Percentiles rank a stretch among this genome's conserved stretches.
Conservation (phyloP, 2,888 invertebrate species). For the Villa cingulata region DNA sequence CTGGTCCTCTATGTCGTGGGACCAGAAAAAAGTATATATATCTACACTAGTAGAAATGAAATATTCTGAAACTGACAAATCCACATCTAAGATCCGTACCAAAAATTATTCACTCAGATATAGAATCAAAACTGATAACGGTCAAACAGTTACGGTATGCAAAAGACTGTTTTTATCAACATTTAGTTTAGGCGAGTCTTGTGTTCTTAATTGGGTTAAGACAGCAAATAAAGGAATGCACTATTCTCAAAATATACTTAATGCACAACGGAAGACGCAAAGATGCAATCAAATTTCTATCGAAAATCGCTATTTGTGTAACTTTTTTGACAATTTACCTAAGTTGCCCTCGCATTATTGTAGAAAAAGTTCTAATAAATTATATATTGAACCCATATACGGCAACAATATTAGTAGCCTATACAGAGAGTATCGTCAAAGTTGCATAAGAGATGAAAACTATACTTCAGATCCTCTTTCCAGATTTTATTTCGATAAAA, state of each 20-base stretch:
- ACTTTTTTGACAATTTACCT: conserved; percentile 1
- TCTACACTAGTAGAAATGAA: no score
- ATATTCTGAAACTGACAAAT: no score
- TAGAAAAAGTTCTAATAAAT: neutral
- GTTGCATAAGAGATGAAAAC: no score
- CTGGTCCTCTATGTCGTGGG: no score
- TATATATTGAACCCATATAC: conserved; percentile 1
- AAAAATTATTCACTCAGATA: conserved; percentile 5
- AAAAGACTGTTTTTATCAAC: conserved; percentile 7
- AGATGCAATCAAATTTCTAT: no score
- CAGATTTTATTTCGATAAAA: no score
- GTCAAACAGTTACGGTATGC: conserved; percentile 1
- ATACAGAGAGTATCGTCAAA: no score
- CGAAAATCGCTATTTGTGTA: neutral
- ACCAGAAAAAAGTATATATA: no score
- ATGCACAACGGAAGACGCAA: no score
- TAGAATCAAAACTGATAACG: conserved; percentile 5
- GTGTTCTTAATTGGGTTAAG: conserved; percentile 6
- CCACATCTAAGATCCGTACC: no score
- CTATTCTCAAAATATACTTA: no score
- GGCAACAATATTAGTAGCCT: neutral
- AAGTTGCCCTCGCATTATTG: conserved; percentile 1
- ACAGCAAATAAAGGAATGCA: neutral
- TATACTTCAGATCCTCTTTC: no score
- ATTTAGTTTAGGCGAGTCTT: conserved; percentile 3